A percentile compares a stretch with the other conserved stretches of the same genome.
Evolutionary conservation across 2,888 invertebrate genomes (phyloP).

Genomic region (Allophyes oxyacanthae): DNA sequence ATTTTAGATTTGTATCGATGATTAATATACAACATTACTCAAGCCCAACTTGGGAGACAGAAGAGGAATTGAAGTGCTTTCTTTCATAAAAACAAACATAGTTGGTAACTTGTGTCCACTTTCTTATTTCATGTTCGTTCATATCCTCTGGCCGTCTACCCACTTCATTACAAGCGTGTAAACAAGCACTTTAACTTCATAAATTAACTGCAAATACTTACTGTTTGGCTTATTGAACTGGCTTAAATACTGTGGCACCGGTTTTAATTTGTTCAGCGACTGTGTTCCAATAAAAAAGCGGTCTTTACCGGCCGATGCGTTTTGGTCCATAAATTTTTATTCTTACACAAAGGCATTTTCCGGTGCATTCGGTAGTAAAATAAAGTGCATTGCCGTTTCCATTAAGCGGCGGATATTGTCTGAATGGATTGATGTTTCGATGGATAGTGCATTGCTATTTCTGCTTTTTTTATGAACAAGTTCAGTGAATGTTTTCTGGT

Average conservation of each 20-base stretch:
- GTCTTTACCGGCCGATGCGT: constrained; percentile 37
- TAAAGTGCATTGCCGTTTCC: constrained; percentile 43
- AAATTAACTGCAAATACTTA: constrained; percentile 26
- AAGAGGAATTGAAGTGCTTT: no score
- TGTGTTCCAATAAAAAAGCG: constrained; percentile 31
- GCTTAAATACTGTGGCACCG: constrained; percentile 16
- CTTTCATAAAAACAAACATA: no score
- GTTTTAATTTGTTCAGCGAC: constrained; percentile 37
- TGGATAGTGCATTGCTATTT: constrained; percentile 14
- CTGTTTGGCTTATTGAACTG: constrained; percentile 14
- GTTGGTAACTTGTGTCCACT: no score
- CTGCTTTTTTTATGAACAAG: not conserved
- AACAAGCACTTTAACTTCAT: constrained; percentile 2
- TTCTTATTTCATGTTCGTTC: no score
- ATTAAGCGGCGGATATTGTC: constrained; percentile 27
- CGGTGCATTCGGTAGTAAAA: constrained; percentile 31
- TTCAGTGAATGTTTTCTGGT: no score
- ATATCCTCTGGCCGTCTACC: not conserved
- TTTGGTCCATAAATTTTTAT: constrained; percentile 53
- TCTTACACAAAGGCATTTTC: constrained; percentile 34
- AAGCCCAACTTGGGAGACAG: no score
- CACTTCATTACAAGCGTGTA: not conserved
- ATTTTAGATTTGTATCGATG: no score
- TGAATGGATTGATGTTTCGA: constrained; percentile 14
- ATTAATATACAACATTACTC: no score